A percentile compares a stretch with the other conserved stretches of the same genome.
Evolutionary conservation across 1,140 invertebrate genomes (phyloP).

Genomic region (Heliconius eleuchia): DNA sequence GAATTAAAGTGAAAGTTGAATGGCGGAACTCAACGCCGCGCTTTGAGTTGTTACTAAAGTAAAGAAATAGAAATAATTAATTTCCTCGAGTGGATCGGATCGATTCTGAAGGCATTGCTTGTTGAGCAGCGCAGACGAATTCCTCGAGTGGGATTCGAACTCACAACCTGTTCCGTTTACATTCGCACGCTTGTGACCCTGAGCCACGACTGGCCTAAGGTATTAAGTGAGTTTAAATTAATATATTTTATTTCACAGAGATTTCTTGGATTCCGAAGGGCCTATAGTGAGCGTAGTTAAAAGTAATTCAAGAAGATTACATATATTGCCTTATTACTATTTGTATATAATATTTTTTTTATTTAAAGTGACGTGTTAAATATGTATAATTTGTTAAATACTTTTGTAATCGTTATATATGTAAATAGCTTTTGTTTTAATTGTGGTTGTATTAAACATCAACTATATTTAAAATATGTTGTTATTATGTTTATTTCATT

Average conservation of each 20-base stretch:
- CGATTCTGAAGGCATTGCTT: too few species aligned
- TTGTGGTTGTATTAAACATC: neutral
- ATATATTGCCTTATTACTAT: neutral
- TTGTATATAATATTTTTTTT: neutral
- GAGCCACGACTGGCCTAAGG: too few species aligned
- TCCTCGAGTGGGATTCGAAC: too few species aligned
- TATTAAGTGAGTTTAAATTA: neutral
- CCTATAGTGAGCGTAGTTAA: neutral
- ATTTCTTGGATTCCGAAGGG: constrained; percentile 14
- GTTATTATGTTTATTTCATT: too few species aligned
- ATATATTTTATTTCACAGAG: constrained; percentile 19
- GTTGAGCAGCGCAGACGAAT: too few species aligned
- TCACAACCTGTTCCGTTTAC: too few species aligned
- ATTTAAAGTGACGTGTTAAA: neutral
- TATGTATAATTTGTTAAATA: neutral
- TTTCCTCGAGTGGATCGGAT: too few species aligned
- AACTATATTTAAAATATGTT: neutral
- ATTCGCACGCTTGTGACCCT: too few species aligned
- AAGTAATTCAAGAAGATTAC: neutral
- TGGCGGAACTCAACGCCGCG: too few species aligned
- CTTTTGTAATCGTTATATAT: neutral
- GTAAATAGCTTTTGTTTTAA: neutral
- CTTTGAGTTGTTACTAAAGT: too few species aligned
- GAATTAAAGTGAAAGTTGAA: too few species aligned
- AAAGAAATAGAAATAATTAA: too few species aligned